Base-by-base conservation (phyloP, 2,113 vertebrate genomes). In the Microcebus ravelobensis region DNA sequence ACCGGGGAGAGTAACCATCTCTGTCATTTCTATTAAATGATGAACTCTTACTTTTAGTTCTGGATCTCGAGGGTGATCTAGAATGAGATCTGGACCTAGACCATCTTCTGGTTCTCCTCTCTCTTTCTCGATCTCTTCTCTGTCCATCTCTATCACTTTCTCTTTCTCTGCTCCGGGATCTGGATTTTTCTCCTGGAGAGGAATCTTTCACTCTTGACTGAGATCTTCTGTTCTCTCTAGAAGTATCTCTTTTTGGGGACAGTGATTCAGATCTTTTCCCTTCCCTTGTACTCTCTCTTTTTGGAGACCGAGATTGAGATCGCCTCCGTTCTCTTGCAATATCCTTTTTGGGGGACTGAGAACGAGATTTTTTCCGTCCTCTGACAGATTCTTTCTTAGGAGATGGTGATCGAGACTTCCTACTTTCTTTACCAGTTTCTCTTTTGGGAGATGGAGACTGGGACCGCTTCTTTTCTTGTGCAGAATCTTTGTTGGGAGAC, bases 111-210 rank as follows among this genome's bases (percentile, higher is more conserved):
- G 65, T 95, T 97, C 98, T 98, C 92, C 98, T 98, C 31, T 99
- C 99, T 92, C 99, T 98, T 59, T 99, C 99, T 57, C 99, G 98
- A 15, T 99, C 99, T 97, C 99, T 99, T 94, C 99, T 99, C 59
- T 98, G 98, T 36, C 98, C 98, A n/a, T 99, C 99, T 95, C 98
- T 98, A 68, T 99, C 98, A 74, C 96, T 96, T 12, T 99, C 99
- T 96, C 98, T 98, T 5, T 99, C 99, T 83, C 98, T 99, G 96
- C 99, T 99, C 87, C 97, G 98, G 92, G 99, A 99, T 36, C 99
- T 98, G 36, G 99, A 99, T 7, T 98, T 99, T 93, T 98, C 99
- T 93, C 98, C 97, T 0, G 98, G 98, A 80, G 99, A 98, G 0
- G 65, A 97, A 93, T 98, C 99, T 89, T 98, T 99, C 50, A 96